Evolutionary conservation across 2,113 vertebrate genomes (phyloP), one percentile per base, ranked within the genome.

Genomic region (Axis porcinus): DNA sequence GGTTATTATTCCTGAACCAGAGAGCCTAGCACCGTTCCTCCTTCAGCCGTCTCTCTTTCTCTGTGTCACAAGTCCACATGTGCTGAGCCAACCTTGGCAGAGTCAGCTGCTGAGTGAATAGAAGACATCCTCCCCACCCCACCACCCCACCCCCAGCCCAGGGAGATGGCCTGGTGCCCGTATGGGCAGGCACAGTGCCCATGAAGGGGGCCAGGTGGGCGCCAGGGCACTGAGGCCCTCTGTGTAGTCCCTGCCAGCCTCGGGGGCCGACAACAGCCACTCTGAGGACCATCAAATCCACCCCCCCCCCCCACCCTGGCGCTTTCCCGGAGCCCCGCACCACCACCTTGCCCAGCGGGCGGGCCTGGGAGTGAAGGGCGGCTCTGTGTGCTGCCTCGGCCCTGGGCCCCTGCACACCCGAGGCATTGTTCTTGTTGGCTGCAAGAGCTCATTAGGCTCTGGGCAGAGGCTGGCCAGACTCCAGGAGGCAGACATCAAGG

Each of bases 161-260:
- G 67, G 40, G 83, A 45, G 60, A 21, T 54, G 92, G 95, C 86
- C 50, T 3, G 1, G 86, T 1, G 28, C 95, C 94, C 83, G 91
- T 1, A 0, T 6, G 86, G 6, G 13, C 2, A 23, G 92, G 94
- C 83, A 52, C 40, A 1, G 60, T 57, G 90, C 97, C 94, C 3
- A 2, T 16, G 90, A 92, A 82, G 93, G 67, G 87, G 93, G 43
- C 92, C 96, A 89, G 97, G 87, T 93, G 97, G 97, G 84, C 1
- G 0, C 54, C 30, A 4, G 67, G 64, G 60, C 86, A 97, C 97
- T 96, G 95, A 95, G 79, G 89, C 45, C 0, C 55, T 86, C 90
- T 96, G 92, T 97, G 93, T 27, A 2, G n/a, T 13, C 60, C 30
- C 90, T 40, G 89, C 43, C 27, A 23, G 78, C 76, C 11, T 3